Evolutionary conservation across 2,113 vertebrate genomes (phyloP).

Genomic region (Ornithorhynchus anatinus): DNA sequence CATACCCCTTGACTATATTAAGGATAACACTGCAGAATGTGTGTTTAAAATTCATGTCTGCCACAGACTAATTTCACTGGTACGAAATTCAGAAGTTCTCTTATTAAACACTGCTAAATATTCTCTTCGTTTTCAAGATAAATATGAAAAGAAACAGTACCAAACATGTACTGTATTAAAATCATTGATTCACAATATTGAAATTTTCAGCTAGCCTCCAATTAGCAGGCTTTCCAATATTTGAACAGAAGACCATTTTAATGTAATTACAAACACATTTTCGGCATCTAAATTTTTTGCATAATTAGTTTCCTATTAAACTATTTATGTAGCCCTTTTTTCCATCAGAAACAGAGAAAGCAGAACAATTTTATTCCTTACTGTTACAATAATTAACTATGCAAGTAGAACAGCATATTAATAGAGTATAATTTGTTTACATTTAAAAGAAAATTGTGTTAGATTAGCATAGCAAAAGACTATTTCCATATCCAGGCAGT

Average conservation of each 20-base stretch:
- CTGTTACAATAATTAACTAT: conserved; percentile 81
- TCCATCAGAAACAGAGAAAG: conserved; percentile 78
- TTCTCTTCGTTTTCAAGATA: conserved; percentile 66
- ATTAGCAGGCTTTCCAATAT: conserved; percentile 81
- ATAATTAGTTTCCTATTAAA: conserved; percentile 87
- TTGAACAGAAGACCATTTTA: conserved; percentile 85
- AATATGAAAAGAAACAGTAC: conserved; percentile 64
- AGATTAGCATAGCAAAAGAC: conserved; percentile 82
- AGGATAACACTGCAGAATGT: background rate
- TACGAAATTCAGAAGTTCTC: conserved; percentile 36
- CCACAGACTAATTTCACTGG: conserved; percentile 1
- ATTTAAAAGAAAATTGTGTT: conserved; percentile 81
- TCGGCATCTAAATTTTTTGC: conserved; percentile 79
- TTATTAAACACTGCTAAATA: conserved; percentile 50
- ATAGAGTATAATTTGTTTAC: conserved; percentile 84
- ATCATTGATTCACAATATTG: conserved; percentile 81
- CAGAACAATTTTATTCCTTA: conserved; percentile 80
- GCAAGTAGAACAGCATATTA: conserved; percentile 79
- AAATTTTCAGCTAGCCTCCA: conserved; percentile 78
- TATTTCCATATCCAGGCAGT: conserved; percentile 78
- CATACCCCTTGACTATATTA: conserved; percentile 12
- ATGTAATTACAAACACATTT: conserved; percentile 88
- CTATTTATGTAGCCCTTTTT: conserved; percentile 77
- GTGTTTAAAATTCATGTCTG: background rate
- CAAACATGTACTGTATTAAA: conserved; percentile 77